Evolutionary conservation across 2,797 vertebrate genomes (phyloP), one percentile per base, ranked within the genome.

Genomic region (Hafferia zeledoni): DNA sequence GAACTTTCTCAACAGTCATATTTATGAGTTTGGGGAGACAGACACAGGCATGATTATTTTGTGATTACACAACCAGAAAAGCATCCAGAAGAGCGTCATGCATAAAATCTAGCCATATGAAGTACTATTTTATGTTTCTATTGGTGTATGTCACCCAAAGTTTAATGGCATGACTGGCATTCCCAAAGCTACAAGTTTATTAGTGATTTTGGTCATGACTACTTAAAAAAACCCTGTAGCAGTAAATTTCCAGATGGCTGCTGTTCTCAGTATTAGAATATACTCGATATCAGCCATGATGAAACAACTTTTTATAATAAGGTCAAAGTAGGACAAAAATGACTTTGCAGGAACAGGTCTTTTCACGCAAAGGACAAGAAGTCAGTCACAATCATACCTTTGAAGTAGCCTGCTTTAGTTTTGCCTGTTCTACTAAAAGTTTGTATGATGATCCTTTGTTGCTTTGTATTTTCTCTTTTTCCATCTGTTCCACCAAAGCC

Each of bases 401-500:
- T 93, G 99, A 99, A 55, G 99, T 99, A 93, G 99, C 99, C 97
- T 99, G 99, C 96, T 99, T 99, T 95, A 99, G 98, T 97, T 99
- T 99, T 98, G 99, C 99, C 98, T 99, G 99, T 95, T 99, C 99
- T 96, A 99, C 99, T 97, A 99, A 98, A 95, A 99, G 98, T 97
- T 99, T 99, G 97, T 99, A 99, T 81, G 99, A 99, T 92, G 99
- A 99, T 97, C 99, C 99, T 98, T 99, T 99, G 98, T 99, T 99
- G 98, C 99, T 99, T 97, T 99, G 99, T 97, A 99, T 99, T 98
- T 99, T 99, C 98, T 99, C 99, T 98, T 99, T 99, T 98, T 99
- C 99, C 84, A 99, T 99, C 97, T 99, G 99, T 98, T 99, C 99
- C 97, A 99, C 99, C 98, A 99, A 98, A 98, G 99, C 99, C 98